Conservation (phyloP, 2,113 vertebrate species). For the Notothenia rossii region DNA sequence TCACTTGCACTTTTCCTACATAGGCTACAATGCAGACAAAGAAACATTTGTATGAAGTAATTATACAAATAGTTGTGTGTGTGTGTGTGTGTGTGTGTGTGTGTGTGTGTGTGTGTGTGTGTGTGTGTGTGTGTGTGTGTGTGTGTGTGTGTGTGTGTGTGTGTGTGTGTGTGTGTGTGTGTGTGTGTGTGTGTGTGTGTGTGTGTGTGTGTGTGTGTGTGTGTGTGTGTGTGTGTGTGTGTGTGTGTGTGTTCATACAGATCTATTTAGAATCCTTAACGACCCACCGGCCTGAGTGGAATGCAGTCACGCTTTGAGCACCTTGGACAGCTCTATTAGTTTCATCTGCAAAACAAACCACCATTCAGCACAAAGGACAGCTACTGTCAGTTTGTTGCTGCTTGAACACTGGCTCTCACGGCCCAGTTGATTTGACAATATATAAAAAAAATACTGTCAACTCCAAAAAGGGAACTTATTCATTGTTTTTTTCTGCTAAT, state of each 20-base stretch:
- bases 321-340: slow-evolving; percentile 59
- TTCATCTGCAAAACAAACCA: slow-evolving; percentile 16
- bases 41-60: background rate
- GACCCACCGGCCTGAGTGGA: slow-evolving; percentile 6
- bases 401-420: background rate
- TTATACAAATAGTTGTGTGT: background rate
- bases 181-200: slow-evolving; percentile 6
- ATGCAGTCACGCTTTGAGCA: slow-evolving; percentile 49
- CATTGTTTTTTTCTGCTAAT: background rate
- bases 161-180: background rate
- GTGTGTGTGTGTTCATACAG: background rate
- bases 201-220: background rate
- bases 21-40: background rate
- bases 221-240: slow-evolving; percentile 2
- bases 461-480: background rate
- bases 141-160: slow-evolving; percentile 7
- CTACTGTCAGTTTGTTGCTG: slow-evolving; percentile 1
- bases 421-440: slow-evolving; percentile 1
- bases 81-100: slow-evolving; percentile 3
- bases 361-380: slow-evolving; percentile 70
- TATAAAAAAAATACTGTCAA: slow-evolving; percentile 1
- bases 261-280: slow-evolving; percentile 8
- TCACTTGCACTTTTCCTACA: background rate
- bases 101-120: background rate
- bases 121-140: background rate